Percentiles rank a stretch among this genome's conserved stretches.
Evolutionary conservation across 2,113 vertebrate species (phyloP).

Genomic region (Dipodomys spectabilis): DNA sequence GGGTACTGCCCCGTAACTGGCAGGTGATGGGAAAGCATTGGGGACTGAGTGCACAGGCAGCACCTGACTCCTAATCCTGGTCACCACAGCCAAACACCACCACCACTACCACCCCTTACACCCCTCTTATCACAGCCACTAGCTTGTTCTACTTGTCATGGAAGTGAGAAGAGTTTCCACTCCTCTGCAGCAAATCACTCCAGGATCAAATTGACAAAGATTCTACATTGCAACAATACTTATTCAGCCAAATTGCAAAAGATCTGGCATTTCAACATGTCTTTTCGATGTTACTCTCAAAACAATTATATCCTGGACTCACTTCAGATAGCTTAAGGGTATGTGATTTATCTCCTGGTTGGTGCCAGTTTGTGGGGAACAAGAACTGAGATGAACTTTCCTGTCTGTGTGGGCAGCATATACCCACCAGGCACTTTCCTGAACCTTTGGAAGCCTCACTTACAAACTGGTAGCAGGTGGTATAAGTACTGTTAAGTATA

Average conservation of each 20-base stretch:
- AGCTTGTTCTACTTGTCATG: not conserved
- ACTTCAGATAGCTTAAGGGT: constrained; percentile 63
- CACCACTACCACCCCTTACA: not conserved
- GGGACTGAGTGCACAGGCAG: not conserved
- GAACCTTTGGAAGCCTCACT: constrained; percentile 34
- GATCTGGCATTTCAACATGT: constrained; percentile 43
- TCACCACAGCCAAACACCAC: no score
- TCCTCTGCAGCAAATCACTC: constrained; percentile 3
- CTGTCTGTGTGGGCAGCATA: not conserved
- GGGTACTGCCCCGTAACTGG: not conserved
- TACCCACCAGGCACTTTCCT: constrained; percentile 13
- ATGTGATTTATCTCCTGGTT: constrained; percentile 25
- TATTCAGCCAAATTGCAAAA: constrained; percentile 62
- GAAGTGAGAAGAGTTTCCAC: not conserved
- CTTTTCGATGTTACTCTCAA: constrained; percentile 43
- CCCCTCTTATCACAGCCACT: not conserved
- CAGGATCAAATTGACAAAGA: constrained; percentile 45
- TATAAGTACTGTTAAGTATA: not conserved
- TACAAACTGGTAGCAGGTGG: constrained; percentile 14
- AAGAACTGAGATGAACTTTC: constrained; percentile 29
- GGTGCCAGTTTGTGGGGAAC: constrained; percentile 4
- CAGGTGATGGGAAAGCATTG: not conserved
- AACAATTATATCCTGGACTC: constrained; percentile 67
- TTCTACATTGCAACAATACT: not conserved
- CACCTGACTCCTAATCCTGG: not conserved